Evolutionary conservation across 2,113 vertebrate species (phyloP).

Genomic region (Sinocyclocheilus rhinocerous): DNA sequence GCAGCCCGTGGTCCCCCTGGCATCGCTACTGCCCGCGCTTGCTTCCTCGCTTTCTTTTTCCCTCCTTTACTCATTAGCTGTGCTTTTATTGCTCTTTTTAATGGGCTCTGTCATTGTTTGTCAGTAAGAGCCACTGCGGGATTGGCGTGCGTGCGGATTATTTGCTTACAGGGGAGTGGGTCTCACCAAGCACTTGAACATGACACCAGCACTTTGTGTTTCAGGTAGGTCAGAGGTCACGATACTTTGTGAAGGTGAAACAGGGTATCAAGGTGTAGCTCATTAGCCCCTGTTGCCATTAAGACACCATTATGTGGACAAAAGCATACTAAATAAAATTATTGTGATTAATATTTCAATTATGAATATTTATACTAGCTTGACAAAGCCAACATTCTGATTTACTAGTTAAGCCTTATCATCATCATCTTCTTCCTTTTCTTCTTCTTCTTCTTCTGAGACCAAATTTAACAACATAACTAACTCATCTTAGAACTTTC

Average conservation of each 20-base stretch:
- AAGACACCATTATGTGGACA: background rate
- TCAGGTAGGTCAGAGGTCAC: constrained; percentile 25
- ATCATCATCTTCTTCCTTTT: too few relatives aligned
- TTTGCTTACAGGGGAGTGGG: background rate
- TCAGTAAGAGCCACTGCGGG: constrained; percentile 32
- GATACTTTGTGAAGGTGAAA: too few relatives aligned
- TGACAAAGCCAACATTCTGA: too few relatives aligned
- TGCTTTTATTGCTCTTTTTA: constrained; percentile 38
- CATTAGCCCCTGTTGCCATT: background rate
- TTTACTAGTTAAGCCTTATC: too few relatives aligned
- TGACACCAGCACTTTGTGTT: constrained; percentile 18
- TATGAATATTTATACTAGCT: too few relatives aligned
- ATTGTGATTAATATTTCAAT: too few relatives aligned
- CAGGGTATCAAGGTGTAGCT: too few relatives aligned
- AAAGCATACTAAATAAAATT: background rate
- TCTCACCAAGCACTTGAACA: background rate
- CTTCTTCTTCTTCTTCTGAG: too few relatives aligned
- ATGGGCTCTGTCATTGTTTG: constrained; percentile 28
- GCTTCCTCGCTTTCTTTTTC: constrained; percentile 55
- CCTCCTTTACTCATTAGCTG: constrained; percentile 30
- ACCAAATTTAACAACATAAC: too few relatives aligned
- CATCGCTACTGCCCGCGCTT: constrained; percentile 89
- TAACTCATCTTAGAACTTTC: too few relatives aligned
- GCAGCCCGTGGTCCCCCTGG: constrained; percentile 88
- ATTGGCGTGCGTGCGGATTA: too few relatives aligned